Percentiles rank a stretch among this genome's conserved stretches.
Evolutionary conservation across 92 coral and sea anemone species (phyloP).

Genomic region (Pocillopora meandrina): DNA sequence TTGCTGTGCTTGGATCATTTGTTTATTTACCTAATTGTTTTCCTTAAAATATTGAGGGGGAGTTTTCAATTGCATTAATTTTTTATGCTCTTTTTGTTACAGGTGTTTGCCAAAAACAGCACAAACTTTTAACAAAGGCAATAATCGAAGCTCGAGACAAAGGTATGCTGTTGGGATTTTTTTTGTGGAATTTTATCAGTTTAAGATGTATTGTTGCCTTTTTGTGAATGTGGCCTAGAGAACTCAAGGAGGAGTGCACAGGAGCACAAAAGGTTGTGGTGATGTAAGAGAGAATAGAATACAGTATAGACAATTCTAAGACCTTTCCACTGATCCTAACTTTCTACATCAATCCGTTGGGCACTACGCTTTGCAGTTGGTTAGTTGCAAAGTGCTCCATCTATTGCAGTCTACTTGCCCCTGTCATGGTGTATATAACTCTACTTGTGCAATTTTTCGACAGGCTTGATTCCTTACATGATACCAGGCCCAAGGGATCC

Average conservation of each 20-base stretch:
- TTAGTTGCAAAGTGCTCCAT: background rate
- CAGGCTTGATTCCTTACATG: constrained; percentile 87
- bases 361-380: background rate
- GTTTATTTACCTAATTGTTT: background rate
- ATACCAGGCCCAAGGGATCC: constrained; percentile 92
- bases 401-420: background rate
- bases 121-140: constrained; percentile 69
- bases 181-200: background rate
- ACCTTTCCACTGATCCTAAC: too few relatives aligned
- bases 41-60: too few relatives aligned
- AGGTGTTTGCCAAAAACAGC: constrained; percentile 93
- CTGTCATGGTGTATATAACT: too few relatives aligned
- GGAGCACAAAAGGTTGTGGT: too few relatives aligned
- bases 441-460: background rate
- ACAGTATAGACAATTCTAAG: too few relatives aligned
- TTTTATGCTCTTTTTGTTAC: background rate
- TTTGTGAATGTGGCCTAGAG: too few relatives aligned
- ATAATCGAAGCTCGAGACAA: constrained; percentile 76
- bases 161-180: constrained; percentile 41
- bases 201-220: too few relatives aligned
- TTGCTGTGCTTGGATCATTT: background rate
- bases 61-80: background rate
- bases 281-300: too few relatives aligned
- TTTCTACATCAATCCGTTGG: too few relatives aligned
- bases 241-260: too few relatives aligned